Evolutionary conservation across 2,113 vertebrate genomes (phyloP).

Genomic region (Shinisaurus crocodilurus): DNA sequence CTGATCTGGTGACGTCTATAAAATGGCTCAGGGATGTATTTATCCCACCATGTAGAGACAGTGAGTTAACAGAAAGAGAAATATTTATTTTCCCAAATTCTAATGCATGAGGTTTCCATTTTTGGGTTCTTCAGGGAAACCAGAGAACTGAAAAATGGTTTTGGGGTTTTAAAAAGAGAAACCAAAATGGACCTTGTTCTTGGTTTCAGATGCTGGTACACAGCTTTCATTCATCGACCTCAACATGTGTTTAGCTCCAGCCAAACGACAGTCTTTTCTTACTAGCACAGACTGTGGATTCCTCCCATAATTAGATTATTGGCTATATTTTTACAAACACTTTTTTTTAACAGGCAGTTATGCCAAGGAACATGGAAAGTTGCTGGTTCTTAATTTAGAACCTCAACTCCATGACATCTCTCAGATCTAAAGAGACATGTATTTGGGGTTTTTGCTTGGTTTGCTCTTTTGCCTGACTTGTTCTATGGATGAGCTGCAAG

Average conservation of each 20-base stretch:
- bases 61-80: constrained; percentile 3
- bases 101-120: constrained; percentile 9
- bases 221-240: constrained; percentile 2
- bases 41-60: neutral
- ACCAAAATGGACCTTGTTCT: constrained; percentile 1
- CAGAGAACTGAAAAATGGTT: neutral
- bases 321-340: constrained; percentile 5
- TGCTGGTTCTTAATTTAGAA: constrained; percentile 23
- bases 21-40: neutral
- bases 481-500: neutral
- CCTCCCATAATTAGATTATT: constrained; percentile 18
- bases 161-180: constrained; percentile 14
- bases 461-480: fast-evolving
- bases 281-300: neutral
- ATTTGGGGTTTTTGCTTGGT: neutral
- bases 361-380: constrained; percentile 10
- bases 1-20: neutral
- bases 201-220: neutral
- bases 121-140: neutral
- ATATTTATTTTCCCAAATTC: neutral
- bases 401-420: neutral
- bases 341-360: constrained; percentile 22
- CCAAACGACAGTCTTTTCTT: constrained; percentile 7
- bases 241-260: neutral
- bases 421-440: neutral